phyloP scores from a whole-genome alignment of 2,113 vertebrate species.

The Hydropotes inermis region DNA sequence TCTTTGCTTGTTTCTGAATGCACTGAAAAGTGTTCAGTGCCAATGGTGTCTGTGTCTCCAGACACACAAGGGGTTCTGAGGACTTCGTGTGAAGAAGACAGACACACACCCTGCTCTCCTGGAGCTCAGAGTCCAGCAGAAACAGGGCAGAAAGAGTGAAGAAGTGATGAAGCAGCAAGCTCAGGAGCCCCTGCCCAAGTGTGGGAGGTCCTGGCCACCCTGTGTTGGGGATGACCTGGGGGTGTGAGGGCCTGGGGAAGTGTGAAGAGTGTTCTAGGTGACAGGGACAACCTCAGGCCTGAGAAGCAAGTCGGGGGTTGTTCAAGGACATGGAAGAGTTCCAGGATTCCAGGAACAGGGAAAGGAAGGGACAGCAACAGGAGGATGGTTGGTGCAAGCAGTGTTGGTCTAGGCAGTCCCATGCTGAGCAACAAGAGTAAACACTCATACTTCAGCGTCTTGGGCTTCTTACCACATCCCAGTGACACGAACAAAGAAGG shows the following conservation, averaged over 20 bases:
- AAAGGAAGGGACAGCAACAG: not conserved
- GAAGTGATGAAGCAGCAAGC: not conserved
- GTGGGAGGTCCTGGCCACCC: not conserved
- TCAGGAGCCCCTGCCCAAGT: not conserved
- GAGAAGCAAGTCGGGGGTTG: not conserved
- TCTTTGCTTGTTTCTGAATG: not conserved
- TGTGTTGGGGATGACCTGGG: fast-evolving
- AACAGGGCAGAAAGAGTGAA: not conserved
- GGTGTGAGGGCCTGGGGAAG: fast-evolving
- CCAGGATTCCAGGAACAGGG: not conserved
- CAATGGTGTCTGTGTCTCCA: not conserved
- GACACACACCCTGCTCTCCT: not conserved
- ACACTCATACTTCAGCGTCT: not conserved
- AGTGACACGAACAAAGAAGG: not conserved
- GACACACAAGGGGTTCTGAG: not conserved
- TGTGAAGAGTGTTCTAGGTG: not conserved
- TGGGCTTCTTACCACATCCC: not conserved
- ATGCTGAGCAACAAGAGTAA: fast-evolving
- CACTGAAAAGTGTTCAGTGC: not conserved
- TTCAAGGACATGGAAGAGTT: not conserved
- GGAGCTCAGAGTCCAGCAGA: not conserved
- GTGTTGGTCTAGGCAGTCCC: not conserved
- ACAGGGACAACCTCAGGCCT: not conserved
- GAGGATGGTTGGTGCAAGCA: not conserved
- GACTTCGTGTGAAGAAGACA: not conserved